Percentiles rank a stretch among this genome's conserved stretches.
phyloP scores from a whole-genome alignment of 2,113 vertebrate species.

The Saimiri boliviensis region DNA sequence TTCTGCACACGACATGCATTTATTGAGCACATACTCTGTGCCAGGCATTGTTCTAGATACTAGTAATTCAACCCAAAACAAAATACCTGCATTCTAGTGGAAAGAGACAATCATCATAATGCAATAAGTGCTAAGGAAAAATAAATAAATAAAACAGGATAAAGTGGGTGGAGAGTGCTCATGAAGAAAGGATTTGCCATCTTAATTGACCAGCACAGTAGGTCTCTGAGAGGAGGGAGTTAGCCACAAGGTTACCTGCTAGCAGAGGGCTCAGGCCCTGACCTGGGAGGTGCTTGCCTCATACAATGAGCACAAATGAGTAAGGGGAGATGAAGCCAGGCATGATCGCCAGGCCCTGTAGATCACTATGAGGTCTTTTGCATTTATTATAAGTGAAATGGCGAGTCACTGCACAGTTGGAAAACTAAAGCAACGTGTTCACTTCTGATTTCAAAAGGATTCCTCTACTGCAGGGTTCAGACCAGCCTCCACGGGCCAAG shows the following conservation, averaged over 20 bases:
- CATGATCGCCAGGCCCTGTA: background rate
- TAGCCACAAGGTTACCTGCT: too few relatives aligned
- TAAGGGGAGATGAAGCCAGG: background rate
- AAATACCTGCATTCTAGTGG: background rate
- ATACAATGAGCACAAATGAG: background rate
- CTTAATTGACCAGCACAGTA: background rate
- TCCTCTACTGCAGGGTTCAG: background rate
- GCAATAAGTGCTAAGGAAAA: background rate
- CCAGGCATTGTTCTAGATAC: background rate
- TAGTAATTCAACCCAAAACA: background rate
- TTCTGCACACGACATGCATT: background rate
- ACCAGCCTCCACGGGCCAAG: background rate
- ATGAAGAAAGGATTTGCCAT: background rate
- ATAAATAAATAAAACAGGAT: background rate
- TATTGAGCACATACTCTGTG: background rate
- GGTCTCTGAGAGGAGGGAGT: background rate
- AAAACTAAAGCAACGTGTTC: background rate
- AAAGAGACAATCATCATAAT: background rate
- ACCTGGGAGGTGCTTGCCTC: background rate
- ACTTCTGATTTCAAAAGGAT: background rate
- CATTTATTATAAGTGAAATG: background rate
- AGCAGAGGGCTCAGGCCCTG: background rate
- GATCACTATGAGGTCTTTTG: background rate
- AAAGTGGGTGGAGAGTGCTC: background rate
- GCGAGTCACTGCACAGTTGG: background rate